phyloP scores from a whole-genome alignment of 1,140 invertebrate genomes.

The Halesus radiatus region DNA sequence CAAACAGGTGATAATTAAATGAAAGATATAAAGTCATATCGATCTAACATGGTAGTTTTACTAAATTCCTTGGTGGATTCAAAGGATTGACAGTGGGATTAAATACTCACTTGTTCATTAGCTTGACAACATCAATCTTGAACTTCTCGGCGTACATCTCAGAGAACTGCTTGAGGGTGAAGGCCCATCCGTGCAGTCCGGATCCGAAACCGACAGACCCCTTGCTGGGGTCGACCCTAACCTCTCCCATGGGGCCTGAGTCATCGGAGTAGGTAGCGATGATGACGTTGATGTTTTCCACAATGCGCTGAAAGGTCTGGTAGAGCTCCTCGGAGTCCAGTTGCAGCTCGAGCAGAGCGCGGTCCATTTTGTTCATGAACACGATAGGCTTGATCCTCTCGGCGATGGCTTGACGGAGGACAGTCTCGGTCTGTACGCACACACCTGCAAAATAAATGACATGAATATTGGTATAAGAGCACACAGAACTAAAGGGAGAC shows the following conservation, averaged over 20 bases:
- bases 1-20: no score
- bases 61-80: no score
- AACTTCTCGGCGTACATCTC: slow-evolving; percentile 99
- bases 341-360: slow-evolving; percentile 95
- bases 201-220: slow-evolving; percentile 99
- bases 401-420: slow-evolving; percentile 97
- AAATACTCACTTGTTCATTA: slow-evolving; percentile 86
- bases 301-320: slow-evolving; percentile 99
- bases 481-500: background rate
- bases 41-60: no score
- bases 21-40: no score
- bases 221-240: slow-evolving; percentile 96
- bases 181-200: slow-evolving; percentile 99
- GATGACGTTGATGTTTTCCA: slow-evolving; percentile 99
- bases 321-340: slow-evolving; percentile 97
- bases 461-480: background rate
- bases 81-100: background rate
- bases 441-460: slow-evolving; percentile 79
- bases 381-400: slow-evolving; percentile 99
- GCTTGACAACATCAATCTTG: slow-evolving; percentile 96
- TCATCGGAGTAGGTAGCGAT: slow-evolving; percentile 99
- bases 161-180: slow-evolving; percentile 99
- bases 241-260: slow-evolving; percentile 97
- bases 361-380: slow-evolving; percentile 99
- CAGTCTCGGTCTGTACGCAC: slow-evolving; percentile 99